These are phyloP conservation scores for Drosophila nigromelanica DNA, from an alignment of 1,140 invertebrate genomes.

Conservation along the genomic window DNA sequence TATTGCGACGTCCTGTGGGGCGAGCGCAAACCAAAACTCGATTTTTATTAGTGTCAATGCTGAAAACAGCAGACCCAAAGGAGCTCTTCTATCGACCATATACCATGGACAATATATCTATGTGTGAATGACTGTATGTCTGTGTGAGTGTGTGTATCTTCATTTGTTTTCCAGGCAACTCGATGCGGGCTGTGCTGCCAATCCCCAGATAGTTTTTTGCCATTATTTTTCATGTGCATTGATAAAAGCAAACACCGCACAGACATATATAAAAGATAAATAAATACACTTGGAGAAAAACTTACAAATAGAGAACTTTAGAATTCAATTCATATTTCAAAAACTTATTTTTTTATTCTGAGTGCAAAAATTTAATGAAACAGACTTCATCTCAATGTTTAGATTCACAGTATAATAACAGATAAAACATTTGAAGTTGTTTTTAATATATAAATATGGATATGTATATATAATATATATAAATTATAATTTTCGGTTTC, in stretches of 20 bases:
- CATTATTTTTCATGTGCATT: slow-evolving; percentile 46
- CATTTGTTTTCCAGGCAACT: slow-evolving; percentile 10
- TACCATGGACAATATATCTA: slow-evolving; percentile 4
- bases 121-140: slow-evolving; percentile 2
- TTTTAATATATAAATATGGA: too few species aligned
- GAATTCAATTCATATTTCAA: too few species aligned
- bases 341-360: too few species aligned
- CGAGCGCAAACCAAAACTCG: slow-evolving; percentile 37
- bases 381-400: too few species aligned
- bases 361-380: too few species aligned
- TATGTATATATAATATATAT: too few species aligned
- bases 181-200: slow-evolving; percentile 23
- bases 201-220: slow-evolving; percentile 45
- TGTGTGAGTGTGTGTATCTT: slow-evolving; percentile 1
- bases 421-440: too few species aligned
- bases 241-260: slow-evolving; percentile 45
- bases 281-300: too few species aligned
- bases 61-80: slow-evolving; percentile 22
- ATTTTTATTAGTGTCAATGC: slow-evolving; percentile 51
- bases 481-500: too few species aligned
- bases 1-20: slow-evolving; percentile 39
- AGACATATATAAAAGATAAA: neutral
- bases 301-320: too few species aligned
- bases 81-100: slow-evolving; percentile 43
- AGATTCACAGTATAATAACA: too few species aligned